Conservation (phyloP, 92 coral and sea anemone species). For the Diadumene lineata region DNA sequence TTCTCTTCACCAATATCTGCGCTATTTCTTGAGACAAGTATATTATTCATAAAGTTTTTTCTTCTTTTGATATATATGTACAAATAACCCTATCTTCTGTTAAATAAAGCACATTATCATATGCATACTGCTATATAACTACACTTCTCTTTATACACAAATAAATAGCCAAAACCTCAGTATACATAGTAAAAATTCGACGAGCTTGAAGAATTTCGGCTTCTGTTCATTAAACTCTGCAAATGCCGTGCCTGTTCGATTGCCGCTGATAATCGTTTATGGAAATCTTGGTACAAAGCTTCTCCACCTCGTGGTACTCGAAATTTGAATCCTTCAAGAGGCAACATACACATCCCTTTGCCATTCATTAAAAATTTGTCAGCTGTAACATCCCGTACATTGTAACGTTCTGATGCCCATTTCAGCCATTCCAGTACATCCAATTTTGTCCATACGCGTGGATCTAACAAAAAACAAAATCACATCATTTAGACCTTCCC, state of each 20-base stretch:
- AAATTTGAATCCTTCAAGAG: conserved; percentile 79
- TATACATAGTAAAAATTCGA: conserved; percentile 83
- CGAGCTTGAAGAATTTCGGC: conserved; percentile 41
- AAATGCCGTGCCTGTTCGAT: conserved; percentile 67
- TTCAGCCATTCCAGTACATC: conserved; percentile 96
- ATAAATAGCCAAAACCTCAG: conserved; percentile 54
- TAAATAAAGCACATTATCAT: conserved; percentile 80
- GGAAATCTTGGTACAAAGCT: conserved; percentile 80
- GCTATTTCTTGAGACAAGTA: not conserved
- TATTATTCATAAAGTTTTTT: not conserved
- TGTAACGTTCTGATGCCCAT: conserved; percentile 92
- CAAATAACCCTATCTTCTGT: conserved; percentile 46
- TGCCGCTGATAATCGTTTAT: conserved; percentile 77
- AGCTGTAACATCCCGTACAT: conserved; percentile 74
- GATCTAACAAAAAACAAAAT: conserved; percentile 52
- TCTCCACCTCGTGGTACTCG: conserved; percentile 96
- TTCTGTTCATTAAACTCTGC: conserved; percentile 68
- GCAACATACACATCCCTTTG: conserved; percentile 94
- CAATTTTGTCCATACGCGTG: conserved; percentile 89
- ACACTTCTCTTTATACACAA: conserved; percentile 50
- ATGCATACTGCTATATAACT: conserved; percentile 45
- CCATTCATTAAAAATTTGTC: conserved; percentile 99
- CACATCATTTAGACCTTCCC: not conserved
- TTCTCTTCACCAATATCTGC: no score
- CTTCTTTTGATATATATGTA: conserved; percentile 37